phyloP scores from a whole-genome alignment of 1,140 invertebrate species.

The Trichonephila clavipes region DNA sequence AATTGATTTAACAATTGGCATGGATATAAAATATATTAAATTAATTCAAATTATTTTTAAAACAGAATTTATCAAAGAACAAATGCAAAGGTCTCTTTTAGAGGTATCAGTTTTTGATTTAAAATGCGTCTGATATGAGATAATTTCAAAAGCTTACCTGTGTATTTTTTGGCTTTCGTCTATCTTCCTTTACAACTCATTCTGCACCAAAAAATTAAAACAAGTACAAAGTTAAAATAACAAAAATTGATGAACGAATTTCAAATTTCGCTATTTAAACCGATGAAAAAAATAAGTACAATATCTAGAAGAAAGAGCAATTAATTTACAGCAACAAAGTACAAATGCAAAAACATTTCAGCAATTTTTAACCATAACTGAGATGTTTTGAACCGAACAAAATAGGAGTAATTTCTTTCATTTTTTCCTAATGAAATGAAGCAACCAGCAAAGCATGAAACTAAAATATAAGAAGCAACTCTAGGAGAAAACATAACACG shows the following conservation, averaged over 20 bases:
- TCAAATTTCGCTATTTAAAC: not conserved
- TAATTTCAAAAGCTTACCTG: not conserved
- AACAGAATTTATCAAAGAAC: too few relatives aligned
- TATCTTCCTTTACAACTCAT: not conserved
- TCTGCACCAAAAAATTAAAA: not conserved
- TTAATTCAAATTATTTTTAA: too few relatives aligned
- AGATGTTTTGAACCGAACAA: too few relatives aligned
- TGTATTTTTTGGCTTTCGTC: not conserved
- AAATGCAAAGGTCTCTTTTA: too few relatives aligned
- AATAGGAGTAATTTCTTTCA: too few relatives aligned
- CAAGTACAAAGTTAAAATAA: not conserved
- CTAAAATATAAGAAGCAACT: not conserved
- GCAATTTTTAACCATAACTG: too few relatives aligned
- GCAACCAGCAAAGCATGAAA: not conserved
- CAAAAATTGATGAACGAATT: not conserved
- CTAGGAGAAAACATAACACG: not conserved
- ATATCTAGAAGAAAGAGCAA: not conserved
- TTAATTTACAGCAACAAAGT: not conserved
- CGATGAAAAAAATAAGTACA: not conserved
- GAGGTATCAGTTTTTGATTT: too few relatives aligned
- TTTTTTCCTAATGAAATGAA: not conserved
- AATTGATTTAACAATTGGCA: too few relatives aligned
- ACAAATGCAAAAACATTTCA: not conserved
- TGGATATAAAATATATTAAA: too few relatives aligned
- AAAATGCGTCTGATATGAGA: not conserved